Percentiles rank a stretch among this genome's conserved stretches.
Conservation (phyloP, 1,140 invertebrate genomes). For the Wasmannia auropunctata region DNA sequence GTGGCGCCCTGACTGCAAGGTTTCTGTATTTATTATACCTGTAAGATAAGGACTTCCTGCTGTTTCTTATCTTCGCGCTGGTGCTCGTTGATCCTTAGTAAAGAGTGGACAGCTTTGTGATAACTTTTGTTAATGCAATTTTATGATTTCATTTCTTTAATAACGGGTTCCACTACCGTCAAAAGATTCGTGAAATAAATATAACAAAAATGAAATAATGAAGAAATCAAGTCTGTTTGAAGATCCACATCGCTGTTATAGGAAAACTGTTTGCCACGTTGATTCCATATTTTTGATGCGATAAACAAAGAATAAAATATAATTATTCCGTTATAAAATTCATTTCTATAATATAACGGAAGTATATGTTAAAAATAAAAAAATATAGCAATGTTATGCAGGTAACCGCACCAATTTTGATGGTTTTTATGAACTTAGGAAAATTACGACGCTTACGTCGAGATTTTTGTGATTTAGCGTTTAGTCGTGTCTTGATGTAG, state of each 20-base stretch:
- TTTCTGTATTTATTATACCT: neutral
- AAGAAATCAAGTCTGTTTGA: too few relatives aligned
- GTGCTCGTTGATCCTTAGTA: neutral
- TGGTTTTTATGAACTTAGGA: neutral
- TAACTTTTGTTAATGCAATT: neutral
- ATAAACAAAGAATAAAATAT: too few relatives aligned
- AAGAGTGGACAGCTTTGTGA: neutral
- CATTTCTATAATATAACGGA: neutral
- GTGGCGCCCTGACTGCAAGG: neutral
- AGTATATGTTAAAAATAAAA: neutral
- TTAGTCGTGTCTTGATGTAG: slow-evolving; percentile 32
- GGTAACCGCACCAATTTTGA: too few relatives aligned
- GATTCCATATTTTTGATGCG: neutral
- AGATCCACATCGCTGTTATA: neutral
- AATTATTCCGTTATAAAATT: neutral
- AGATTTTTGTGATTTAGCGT: slow-evolving; percentile 24
- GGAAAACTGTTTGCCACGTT: neutral
- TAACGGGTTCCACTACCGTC: neutral
- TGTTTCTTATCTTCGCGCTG: neutral
- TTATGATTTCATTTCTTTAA: neutral
- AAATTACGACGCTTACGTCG: neutral
- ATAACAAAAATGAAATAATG: too few relatives aligned
- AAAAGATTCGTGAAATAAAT: neutral
- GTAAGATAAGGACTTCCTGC: neutral
- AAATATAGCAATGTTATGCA: neutral